Base-by-base conservation (phyloP, 2,797 vertebrate genomes). In the Platyrinchus mystaceus region DNA sequence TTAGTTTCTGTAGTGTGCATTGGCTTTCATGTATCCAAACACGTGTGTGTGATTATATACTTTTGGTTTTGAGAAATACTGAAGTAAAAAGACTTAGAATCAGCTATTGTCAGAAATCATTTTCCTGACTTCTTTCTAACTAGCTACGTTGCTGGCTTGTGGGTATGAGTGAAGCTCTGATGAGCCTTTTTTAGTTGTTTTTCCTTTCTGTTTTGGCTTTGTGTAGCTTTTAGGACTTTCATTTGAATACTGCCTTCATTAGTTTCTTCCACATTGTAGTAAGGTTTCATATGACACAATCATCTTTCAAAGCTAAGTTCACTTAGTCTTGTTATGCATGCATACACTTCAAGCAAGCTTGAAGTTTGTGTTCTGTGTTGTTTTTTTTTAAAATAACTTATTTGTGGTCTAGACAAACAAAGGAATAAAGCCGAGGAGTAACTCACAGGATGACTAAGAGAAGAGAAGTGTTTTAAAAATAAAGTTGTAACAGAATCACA, bases 11-110 rank as follows among this genome's bases (percentile, higher is more conserved):
- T 52, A n/a, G 19, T 1, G 8, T 63, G 7, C 14, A 26, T 22
- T 73, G 23, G 9, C 6, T 93, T 70, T 86, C 15, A 24, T 7
- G 4, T 55, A 24, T 76, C 79, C 23, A 59, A 55, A 12, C 4
- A 0, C 23, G 4, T 22, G 3, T 55, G 5, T 44, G 14, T 53
- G 7, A 28, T 62, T 55, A 20, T 28, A 6, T 43, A 14, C 1
- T 15, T 46, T 59, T 36, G 9, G 16, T 74, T 26, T 22, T 53
- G 17, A 73, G 21, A 80, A 59, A 55, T 67, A 41, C 10, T 36
- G 41, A 80, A 21, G 3, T 36, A 44, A 52, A 52, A 87, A 60
- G 6, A 7, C 13, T 59, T 70, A 27, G 10, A 81, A 79, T 10
- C 2, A 44, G 4, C 10, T 87, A 7, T 20, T 63, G 8, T 36